Evolutionary conservation across 2,113 vertebrate genomes (phyloP), one percentile per base, ranked within the genome.

Genomic region (Corythoichthys haematopterus): DNA sequence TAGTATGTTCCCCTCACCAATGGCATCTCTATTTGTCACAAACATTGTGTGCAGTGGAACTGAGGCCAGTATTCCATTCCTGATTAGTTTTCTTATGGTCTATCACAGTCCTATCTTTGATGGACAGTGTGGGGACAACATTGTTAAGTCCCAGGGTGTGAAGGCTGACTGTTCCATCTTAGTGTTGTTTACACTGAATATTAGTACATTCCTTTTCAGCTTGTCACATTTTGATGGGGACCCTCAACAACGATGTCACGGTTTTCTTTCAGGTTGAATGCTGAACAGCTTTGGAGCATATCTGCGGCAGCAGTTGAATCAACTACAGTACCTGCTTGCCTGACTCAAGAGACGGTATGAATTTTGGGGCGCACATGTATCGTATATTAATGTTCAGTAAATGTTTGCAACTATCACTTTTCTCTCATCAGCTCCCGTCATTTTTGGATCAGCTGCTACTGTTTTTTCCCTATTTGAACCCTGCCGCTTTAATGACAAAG

Each of bases 1-100:
- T 71, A 5, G 6, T 7, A 16, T 40, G 37, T 60, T 60, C 57
- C 64, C 33, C 15, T 11, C 70, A 50, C 40, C 69, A 66, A 70
- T 64, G 65, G 38, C 48, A 4, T 4, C 48, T 16, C 48, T n/a
- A 9, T n/a, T 51, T 51, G 15, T 6, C 48, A 14, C 15, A 65
- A 74, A 56, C 4, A 9, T 33, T 53, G 57, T 59, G 43, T 11
- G 16, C 28, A 61, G n/a, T 64, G n/a, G 58, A 37, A 60, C 60
- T 50, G 45, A 36, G 74, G 40, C 72, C 48, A 45, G 9, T 51
- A n/a, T 51, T 51, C 16, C 9, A 5, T 52, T 20, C 50, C 20
- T 7, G 8, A 15, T 52, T 52, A 52, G 6, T 52, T 52, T 52
- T 52, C 16, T 8, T 7, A n/a, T 6, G 16, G 6, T n/a, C 16